Conservation (phyloP, 1,140 invertebrate species). For the Metopolophium dirhodum region DNA sequence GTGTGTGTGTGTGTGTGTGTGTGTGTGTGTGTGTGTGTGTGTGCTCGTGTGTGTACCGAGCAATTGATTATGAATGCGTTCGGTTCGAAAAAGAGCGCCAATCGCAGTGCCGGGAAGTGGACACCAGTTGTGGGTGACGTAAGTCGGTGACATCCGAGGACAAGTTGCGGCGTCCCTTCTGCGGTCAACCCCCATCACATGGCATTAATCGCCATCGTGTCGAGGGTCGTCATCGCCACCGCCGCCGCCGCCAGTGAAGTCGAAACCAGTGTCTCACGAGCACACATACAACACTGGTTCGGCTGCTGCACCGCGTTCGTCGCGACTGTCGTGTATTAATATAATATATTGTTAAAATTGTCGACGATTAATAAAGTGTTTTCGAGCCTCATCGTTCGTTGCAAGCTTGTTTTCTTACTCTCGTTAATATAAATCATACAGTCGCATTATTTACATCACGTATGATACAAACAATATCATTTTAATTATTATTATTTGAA, state of each 20-base stretch:
- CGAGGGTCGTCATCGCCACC: conserved; percentile 43
- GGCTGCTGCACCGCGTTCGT: not conserved
- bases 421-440: not conserved
- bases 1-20: not conserved
- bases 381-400: not conserved
- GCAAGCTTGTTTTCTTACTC: not conserved
- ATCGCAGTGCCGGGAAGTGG: conserved; percentile 37
- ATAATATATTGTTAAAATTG: not conserved
- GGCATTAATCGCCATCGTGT: conserved; percentile 54
- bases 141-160: conserved; percentile 47
- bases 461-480: not conserved
- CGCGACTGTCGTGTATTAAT: not conserved
- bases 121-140: conserved; percentile 52
- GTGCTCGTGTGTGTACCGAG: not conserved
- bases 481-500: not conserved
- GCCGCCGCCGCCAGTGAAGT: conserved; percentile 4
- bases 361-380: not conserved
- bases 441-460: not conserved
- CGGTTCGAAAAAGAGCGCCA: conserved; percentile 41
- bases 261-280: conserved; percentile 43
- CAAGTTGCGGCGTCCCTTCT: conserved; percentile 55
- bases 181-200: conserved; percentile 54
- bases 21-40: not conserved
- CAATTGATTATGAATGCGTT: conserved; percentile 22
- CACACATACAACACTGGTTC: conserved; percentile 28